Evolutionary conservation across 2,113 vertebrate genomes (phyloP), one percentile per base, ranked within the genome.

Genomic region (Hemicordylus capensis): DNA sequence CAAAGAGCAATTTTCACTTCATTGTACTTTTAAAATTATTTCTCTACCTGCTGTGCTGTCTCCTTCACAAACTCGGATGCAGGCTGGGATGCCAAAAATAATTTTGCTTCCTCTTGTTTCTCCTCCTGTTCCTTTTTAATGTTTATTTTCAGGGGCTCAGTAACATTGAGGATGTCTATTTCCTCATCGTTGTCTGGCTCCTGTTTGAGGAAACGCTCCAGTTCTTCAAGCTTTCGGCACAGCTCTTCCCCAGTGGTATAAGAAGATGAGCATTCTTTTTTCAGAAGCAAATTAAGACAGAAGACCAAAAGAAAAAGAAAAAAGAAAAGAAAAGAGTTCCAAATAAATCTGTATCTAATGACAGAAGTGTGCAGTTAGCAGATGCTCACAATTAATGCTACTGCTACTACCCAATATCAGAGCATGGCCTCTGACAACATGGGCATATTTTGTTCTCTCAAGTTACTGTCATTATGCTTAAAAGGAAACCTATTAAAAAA

Each of bases 71-170:
- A 99, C 91, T 99, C 98, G 0, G 97, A 95, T 0, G 97, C 96
- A 14, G 96, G 92, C 54, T 96, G 96, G 24, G 97, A 95, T 20
- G 96, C 97, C 94, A 99, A 89, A 91, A 96, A 99, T 95, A 98
- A 98, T 85, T 97, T 98, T 69, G 97, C 92, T 87, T 98, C 98
- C 11, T 96, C 95, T 78, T 97, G 97, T 0, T 96, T 96, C 63
- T 98, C 98, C 54, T 98, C 98, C 86, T 98, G 97, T 74, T 99
- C 99, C 85, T 98, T 97, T 88, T 99, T 99, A 95, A 98, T 96
- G 92, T 96, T 97, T 58, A 96, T 94, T 92, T 96, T 98, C 44
- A 96, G 89, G 1, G 97, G 96, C 67, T 98, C 97, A 0, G 93
- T 95, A 1, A 98, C 95, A 4, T 89, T 97, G 88, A 99, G 90